A percentile compares a stretch with the other conserved stretches of the same genome.
Conservation (phyloP, 2,888 invertebrate genomes). For the Peribatodes rhomboidaria region DNA sequence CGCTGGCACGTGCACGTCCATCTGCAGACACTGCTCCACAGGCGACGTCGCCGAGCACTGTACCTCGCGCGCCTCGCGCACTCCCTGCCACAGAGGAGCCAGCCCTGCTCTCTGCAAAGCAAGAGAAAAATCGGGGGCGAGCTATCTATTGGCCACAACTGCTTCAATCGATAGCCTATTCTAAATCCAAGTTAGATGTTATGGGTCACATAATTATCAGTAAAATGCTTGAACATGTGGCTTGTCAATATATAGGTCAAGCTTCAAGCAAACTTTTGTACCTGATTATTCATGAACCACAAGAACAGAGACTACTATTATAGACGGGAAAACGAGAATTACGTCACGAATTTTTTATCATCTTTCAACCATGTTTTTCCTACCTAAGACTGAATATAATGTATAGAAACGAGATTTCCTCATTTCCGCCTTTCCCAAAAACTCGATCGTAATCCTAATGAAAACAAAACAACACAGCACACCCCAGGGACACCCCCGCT, state of each 20-base stretch:
- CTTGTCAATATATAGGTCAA: neutral
- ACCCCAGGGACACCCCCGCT: neutral
- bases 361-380: neutral
- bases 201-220: no score
- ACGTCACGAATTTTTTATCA: no score
- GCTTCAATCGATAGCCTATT: no score
- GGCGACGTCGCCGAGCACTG: conserved; percentile 60
- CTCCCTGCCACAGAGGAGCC: conserved; percentile 71
- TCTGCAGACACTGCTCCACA: conserved; percentile 88
- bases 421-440: neutral
- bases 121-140: no score
- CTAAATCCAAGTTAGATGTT: no score
- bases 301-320: no score
- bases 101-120: conserved; percentile 64
- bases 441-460: conserved; percentile 1
- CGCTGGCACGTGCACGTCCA: conserved; percentile 88
- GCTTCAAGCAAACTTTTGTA: no score
- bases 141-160: no score
- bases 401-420: neutral
- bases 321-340: no score
- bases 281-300: no score
- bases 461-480: neutral
- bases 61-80: conserved; percentile 60
- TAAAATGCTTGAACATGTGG: no score
- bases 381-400: neutral